These are phyloP conservation scores for Sitophilus oryzae DNA, from an alignment of 1,140 invertebrate species.

Conservation along the genomic window DNA sequence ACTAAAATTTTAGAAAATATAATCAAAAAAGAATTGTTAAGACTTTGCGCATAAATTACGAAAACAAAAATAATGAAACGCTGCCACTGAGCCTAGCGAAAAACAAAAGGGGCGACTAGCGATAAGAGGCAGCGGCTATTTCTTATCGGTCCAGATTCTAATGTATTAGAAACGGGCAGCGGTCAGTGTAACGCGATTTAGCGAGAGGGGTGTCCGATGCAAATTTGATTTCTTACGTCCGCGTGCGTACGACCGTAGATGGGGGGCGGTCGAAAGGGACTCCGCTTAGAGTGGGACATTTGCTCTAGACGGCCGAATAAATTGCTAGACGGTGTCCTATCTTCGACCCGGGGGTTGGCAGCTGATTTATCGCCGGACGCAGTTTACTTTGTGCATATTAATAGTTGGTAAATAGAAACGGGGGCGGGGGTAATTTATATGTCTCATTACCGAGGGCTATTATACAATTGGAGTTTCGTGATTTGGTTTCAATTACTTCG, in stretches of 20 bases:
- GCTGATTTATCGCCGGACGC: conserved; percentile 15
- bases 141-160: conserved; percentile 23
- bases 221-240: conserved; percentile 26
- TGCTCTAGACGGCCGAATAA: conserved; percentile 22
- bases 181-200: conserved; percentile 26
- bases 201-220: conserved; percentile 15
- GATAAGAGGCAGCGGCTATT: conserved; percentile 21
- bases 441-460: no score
- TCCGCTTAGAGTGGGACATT: conserved; percentile 23
- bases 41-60: no score
- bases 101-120: conserved; percentile 16
- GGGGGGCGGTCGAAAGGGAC: conserved; percentile 12
- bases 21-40: no score
- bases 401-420: no score
- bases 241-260: conserved; percentile 13
- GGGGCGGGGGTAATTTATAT: no score
- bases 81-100: neutral
- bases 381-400: conserved; percentile 18
- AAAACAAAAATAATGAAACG: no score
- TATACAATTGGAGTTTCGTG: no score
- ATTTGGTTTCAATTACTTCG: no score
- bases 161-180: conserved; percentile 21
- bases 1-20: no score
- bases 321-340: conserved; percentile 15
- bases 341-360: conserved; percentile 10